Evolutionary conservation across 2,797 vertebrate species (phyloP).

Genomic region (Ceryle rudis): DNA sequence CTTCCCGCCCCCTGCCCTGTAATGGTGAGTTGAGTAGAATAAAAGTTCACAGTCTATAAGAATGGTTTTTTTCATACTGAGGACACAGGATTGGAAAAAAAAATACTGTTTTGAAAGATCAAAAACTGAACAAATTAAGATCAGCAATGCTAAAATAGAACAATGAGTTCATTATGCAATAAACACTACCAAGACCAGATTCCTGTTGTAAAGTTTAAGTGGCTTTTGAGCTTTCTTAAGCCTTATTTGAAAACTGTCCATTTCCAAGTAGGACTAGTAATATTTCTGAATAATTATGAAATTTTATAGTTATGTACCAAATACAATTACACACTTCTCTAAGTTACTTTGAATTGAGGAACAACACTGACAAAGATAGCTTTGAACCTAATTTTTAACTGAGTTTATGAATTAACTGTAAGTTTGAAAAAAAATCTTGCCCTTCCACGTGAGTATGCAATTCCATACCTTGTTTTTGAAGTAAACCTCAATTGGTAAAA

Average conservation of each 20-base stretch:
- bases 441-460: neutral
- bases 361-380: neutral
- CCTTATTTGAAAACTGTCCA: neutral
- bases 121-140: neutral
- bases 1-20: neutral
- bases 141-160: neutral
- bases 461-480: conserved; percentile 96
- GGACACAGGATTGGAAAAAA: neutral
- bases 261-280: neutral
- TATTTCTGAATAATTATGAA: neutral
- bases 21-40: neutral
- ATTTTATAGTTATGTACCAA: neutral
- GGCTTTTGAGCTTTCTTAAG: neutral
- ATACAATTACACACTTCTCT: fast-evolving
- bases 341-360: neutral
- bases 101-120: neutral
- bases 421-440: fast-evolving
- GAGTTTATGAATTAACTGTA: neutral
- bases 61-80: neutral
- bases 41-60: neutral
- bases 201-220: neutral
- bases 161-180: neutral
- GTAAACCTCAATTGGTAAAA: conserved; percentile 98
- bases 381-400: neutral
- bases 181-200: neutral